Conservation (phyloP, 2,888 invertebrate species). For the Listrodromus nycthemerus region DNA sequence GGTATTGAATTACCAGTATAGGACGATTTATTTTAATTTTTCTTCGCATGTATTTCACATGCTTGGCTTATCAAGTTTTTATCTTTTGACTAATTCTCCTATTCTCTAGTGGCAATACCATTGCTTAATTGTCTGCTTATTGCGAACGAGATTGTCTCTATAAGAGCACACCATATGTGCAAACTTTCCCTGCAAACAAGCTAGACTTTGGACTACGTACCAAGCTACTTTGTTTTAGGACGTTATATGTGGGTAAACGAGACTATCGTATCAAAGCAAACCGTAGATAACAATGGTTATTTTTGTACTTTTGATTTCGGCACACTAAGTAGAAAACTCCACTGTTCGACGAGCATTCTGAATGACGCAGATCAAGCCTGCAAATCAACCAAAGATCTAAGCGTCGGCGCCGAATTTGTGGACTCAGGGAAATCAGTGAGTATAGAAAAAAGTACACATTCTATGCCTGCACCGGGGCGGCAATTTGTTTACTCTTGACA, state of each 20-base stretch:
- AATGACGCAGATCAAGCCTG: too few species aligned
- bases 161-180: constrained; percentile 46
- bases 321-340: too few species aligned
- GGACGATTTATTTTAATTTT: not conserved
- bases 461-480: too few species aligned
- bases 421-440: too few species aligned
- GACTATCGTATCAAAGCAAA: not conserved
- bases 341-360: too few species aligned
- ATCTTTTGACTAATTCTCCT: constrained; percentile 1
- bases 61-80: not conserved
- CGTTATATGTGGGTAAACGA: constrained; percentile 32
- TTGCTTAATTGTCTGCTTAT: constrained; percentile 37
- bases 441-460: too few species aligned
- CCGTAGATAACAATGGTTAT: too few species aligned
- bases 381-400: too few species aligned
- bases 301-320: too few species aligned
- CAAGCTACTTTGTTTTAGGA: constrained; percentile 29
- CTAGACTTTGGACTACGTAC: constrained; percentile 1
- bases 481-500: too few species aligned
- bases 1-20: not conserved
- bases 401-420: too few species aligned
- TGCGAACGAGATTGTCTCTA: constrained; percentile 9
- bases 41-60: not conserved
- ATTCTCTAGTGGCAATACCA: constrained; percentile 19
- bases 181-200: constrained; percentile 59